Conservation (phyloP, 2,113 vertebrate species). For the Noturus placidus region DNA sequence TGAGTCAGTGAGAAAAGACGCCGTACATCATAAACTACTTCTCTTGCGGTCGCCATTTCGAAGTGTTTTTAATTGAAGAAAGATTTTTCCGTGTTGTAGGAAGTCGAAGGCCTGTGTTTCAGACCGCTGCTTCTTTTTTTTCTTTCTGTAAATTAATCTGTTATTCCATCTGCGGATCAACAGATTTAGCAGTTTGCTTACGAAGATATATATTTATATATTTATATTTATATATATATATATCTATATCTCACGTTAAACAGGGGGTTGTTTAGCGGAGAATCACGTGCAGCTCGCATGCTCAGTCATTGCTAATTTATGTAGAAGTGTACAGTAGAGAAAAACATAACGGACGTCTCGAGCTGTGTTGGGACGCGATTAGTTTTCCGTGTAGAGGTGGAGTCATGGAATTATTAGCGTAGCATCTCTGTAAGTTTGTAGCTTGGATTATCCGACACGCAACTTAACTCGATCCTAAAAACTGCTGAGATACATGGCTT, state of each 20-base stretch:
- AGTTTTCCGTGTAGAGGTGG: not conserved
- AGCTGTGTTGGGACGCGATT: not conserved
- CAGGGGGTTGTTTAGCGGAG: not conserved
- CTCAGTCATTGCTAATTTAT: not conserved
- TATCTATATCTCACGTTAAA: not conserved
- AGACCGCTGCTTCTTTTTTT: not conserved
- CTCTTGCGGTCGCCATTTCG: constrained; percentile 42
- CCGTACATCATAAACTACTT: constrained; percentile 44
- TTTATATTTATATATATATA: not conserved
- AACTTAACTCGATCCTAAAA: not conserved
- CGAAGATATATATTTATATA: not conserved
- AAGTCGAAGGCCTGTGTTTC: not conserved
- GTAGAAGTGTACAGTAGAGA: not conserved
- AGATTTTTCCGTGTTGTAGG: constrained; percentile 33
- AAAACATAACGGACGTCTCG: not conserved
- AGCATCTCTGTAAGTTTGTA: not conserved
- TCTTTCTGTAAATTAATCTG: constrained; percentile 18
- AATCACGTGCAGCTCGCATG: not conserved
- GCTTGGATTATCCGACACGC: not conserved
- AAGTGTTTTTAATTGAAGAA: constrained; percentile 45
- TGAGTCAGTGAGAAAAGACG: constrained; percentile 39
- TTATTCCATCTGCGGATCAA: constrained; percentile 22
- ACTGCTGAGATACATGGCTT: not conserved
- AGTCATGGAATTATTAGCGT: not conserved
- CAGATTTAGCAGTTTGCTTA: constrained; percentile 16